Evolutionary conservation across 2,888 invertebrate species (phyloP).

Genomic region (Pyralis farinalis): DNA sequence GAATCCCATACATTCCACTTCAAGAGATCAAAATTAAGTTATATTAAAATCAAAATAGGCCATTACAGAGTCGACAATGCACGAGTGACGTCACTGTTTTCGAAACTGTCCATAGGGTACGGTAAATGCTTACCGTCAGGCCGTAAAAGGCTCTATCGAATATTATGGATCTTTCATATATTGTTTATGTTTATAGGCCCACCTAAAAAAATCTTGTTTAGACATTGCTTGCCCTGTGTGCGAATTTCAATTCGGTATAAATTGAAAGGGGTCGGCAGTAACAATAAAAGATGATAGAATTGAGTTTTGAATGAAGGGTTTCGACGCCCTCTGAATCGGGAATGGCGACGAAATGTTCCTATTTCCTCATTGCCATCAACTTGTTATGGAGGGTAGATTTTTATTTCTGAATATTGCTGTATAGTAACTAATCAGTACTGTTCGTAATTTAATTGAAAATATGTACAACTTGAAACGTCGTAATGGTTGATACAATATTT

Average conservation of each 20-base stretch:
- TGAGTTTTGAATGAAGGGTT: conserved; percentile 6
- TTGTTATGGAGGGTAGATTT: not conserved
- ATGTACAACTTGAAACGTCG: too few species aligned
- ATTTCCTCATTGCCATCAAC: conserved; percentile 1
- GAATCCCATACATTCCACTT: too few species aligned
- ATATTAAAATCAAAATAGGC: too few species aligned
- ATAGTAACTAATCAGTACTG: not conserved
- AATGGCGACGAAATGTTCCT: conserved; percentile 1
- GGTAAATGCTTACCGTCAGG: too few species aligned
- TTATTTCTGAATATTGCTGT: too few species aligned
- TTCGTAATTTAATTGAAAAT: not conserved
- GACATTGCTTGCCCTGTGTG: not conserved
- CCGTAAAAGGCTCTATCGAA: too few species aligned
- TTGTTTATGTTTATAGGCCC: not conserved
- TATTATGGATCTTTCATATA: too few species aligned
- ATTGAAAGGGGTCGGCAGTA: conserved; percentile 3
- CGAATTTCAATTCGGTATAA: conserved; percentile 2
- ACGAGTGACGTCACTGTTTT: too few species aligned
- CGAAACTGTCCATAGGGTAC: too few species aligned
- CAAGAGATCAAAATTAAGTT: too few species aligned
- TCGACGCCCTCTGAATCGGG: conserved; percentile 2
- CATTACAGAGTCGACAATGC: too few species aligned
- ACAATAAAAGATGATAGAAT: conserved; percentile 7
- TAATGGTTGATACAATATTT: too few species aligned
- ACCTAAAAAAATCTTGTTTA: not conserved